phyloP scores from a whole-genome alignment of 1,140 invertebrate genomes.

The Rhagoletis pomonella region DNA sequence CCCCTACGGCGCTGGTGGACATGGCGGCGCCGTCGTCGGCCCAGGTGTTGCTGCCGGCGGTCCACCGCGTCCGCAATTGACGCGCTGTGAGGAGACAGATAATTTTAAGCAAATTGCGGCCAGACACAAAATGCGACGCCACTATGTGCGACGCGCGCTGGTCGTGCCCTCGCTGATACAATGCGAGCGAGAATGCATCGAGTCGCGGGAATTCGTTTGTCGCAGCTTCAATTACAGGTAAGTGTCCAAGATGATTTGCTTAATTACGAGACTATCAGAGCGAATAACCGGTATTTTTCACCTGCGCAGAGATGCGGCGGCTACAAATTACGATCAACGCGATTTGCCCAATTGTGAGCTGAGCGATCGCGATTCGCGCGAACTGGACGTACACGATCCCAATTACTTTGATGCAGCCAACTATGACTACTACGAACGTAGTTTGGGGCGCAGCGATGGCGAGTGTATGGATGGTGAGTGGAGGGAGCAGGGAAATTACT shows the following conservation, averaged over 20 bases:
- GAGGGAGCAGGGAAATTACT: neutral
- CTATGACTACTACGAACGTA: conserved; percentile 91
- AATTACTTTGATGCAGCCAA: conserved; percentile 89
- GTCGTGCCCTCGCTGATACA: conserved; percentile 83
- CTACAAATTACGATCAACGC: conserved; percentile 78
- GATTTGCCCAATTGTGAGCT: conserved; percentile 91
- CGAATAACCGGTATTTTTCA: conserved; percentile 25
- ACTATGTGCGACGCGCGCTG: conserved; percentile 85
- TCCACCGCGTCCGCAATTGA: conserved; percentile 66
- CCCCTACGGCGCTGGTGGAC: conserved; percentile 61
- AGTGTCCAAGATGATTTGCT: neutral
- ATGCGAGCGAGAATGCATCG: conserved; percentile 88
- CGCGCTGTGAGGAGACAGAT: conserved; percentile 85
- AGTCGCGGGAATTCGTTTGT: conserved; percentile 89
- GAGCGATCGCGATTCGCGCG: conserved; percentile 88
- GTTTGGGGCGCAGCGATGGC: conserved; percentile 81
- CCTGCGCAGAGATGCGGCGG: conserved; percentile 75
- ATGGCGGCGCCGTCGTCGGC: conserved; percentile 59
- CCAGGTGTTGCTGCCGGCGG: conserved; percentile 62
- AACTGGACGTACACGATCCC: conserved; percentile 89
- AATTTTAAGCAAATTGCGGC: conserved; percentile 87
- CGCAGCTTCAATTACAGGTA: conserved; percentile 88
- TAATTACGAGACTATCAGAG: neutral
- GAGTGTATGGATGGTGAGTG: conserved; percentile 88
- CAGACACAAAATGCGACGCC: conserved; percentile 84